phyloP scores from a whole-genome alignment of 2,113 vertebrate genomes.

The Nettapus auritus region DNA sequence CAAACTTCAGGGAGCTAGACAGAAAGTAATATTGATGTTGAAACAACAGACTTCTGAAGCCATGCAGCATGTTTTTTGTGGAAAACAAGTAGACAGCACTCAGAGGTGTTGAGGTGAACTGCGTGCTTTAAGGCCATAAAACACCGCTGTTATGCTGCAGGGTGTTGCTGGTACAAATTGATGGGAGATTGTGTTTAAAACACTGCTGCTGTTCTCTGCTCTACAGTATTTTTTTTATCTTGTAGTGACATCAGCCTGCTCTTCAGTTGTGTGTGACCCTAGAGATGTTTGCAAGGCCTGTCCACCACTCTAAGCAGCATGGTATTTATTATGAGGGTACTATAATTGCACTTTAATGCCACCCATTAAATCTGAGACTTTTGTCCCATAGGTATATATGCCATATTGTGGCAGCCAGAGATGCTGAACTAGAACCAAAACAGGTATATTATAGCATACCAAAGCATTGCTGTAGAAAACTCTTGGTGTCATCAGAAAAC shows the following conservation, averaged over 20 bases:
- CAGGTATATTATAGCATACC: neutral
- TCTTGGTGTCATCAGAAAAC: neutral
- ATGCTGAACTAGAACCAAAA: neutral
- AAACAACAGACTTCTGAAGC: neutral
- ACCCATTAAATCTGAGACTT: neutral
- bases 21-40: slow-evolving; percentile 23
- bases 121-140: neutral
- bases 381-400: neutral
- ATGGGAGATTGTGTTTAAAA: neutral
- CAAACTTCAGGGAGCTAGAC: neutral
- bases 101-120: neutral
- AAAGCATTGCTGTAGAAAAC: neutral
- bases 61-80: neutral
- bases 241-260: neutral
- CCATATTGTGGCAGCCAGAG: neutral
- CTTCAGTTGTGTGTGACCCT: neutral
- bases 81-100: neutral
- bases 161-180: neutral
- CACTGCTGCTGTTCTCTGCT: neutral
- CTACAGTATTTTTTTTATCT: neutral
- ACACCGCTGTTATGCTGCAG: neutral
- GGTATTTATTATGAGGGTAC: neutral
- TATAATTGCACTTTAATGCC: neutral
- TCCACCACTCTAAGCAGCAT: neutral
- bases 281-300: accelerated